These are phyloP conservation scores for Andrena hattorfiana DNA, from an alignment of 2,888 invertebrate species.

Conservation along the genomic window DNA sequence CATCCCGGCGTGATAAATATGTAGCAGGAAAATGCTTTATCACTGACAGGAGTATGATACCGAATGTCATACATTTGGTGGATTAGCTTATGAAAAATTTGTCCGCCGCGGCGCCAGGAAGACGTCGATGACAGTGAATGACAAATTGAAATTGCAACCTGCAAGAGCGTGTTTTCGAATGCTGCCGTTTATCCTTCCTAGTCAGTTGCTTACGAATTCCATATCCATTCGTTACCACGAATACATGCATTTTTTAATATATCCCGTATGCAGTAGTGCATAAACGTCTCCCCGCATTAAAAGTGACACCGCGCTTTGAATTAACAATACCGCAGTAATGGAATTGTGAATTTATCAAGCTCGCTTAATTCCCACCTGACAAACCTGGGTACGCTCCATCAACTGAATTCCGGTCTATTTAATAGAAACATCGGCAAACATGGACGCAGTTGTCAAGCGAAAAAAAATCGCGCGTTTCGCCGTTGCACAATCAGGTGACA, in stretches of 20 bases:
- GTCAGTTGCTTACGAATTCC: constrained; percentile 34
- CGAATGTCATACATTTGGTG: constrained; percentile 29
- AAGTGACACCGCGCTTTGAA: not conserved
- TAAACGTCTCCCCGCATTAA: constrained; percentile 6
- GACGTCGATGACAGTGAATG: constrained; percentile 50
- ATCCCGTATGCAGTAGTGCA: not conserved
- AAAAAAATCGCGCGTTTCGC: constrained; percentile 9
- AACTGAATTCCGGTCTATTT: not conserved
- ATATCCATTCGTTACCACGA: constrained; percentile 26
- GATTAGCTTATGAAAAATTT: constrained; percentile 50
- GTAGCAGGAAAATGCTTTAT: not conserved
- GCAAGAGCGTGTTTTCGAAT: constrained; percentile 16
- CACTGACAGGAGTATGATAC: constrained; percentile 23
- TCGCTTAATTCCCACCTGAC: not conserved
- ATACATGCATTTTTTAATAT: constrained; percentile 29
- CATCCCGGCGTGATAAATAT: constrained; percentile 18
- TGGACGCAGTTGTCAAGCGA: not conserved
- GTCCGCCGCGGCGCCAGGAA: constrained; percentile 15
- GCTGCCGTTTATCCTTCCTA: constrained; percentile 36
- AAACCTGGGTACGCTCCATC: not conserved
- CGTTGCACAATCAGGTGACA: constrained; percentile 17
- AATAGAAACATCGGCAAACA: not conserved
- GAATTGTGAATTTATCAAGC: too few relatives aligned
- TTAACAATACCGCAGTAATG: not conserved
- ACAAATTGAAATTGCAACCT: constrained; percentile 50